Evolutionary conservation across 2,797 vertebrate genomes (phyloP).

Genomic region (Mergus octosetaceus): DNA sequence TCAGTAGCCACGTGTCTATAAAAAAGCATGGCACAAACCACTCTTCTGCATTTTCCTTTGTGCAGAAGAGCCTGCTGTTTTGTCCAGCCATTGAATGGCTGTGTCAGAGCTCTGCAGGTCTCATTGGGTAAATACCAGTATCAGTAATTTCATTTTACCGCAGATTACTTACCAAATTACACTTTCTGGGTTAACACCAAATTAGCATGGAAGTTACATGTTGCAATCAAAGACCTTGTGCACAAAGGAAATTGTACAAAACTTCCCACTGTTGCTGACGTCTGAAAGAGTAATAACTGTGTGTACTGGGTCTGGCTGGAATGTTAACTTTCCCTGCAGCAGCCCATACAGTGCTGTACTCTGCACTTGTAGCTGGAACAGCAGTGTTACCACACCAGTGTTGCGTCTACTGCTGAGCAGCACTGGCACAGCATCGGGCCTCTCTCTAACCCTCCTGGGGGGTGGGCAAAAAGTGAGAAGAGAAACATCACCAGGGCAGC

Average conservation of each 20-base stretch:
- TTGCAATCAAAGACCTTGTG: rapidly evolving
- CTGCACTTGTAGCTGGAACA: too few relatives aligned
- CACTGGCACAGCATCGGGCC: too few relatives aligned
- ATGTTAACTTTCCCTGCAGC: too few relatives aligned
- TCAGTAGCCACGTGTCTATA: not conserved
- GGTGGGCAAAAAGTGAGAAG: too few relatives aligned
- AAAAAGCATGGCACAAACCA: not conserved
- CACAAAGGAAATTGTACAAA: not conserved
- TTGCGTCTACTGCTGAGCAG: too few relatives aligned
- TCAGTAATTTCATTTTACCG: not conserved
- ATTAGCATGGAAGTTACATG: not conserved
- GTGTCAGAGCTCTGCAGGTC: not conserved
- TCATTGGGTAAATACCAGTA: not conserved
- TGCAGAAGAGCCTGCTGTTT: not conserved
- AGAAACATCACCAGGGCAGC: too few relatives aligned
- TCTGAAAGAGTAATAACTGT: not conserved
- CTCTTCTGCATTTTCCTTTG: not conserved
- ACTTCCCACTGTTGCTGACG: not conserved
- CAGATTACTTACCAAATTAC: not conserved
- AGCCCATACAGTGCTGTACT: too few relatives aligned
- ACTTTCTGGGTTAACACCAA: not conserved
- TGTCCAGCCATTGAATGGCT: not conserved
- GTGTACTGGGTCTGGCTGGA: too few relatives aligned
- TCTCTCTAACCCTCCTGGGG: too few relatives aligned
- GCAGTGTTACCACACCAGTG: too few relatives aligned